These are phyloP conservation scores for Volucella bombylans DNA, from an alignment of 2,888 invertebrate genomes.

Conservation along the genomic window DNA sequence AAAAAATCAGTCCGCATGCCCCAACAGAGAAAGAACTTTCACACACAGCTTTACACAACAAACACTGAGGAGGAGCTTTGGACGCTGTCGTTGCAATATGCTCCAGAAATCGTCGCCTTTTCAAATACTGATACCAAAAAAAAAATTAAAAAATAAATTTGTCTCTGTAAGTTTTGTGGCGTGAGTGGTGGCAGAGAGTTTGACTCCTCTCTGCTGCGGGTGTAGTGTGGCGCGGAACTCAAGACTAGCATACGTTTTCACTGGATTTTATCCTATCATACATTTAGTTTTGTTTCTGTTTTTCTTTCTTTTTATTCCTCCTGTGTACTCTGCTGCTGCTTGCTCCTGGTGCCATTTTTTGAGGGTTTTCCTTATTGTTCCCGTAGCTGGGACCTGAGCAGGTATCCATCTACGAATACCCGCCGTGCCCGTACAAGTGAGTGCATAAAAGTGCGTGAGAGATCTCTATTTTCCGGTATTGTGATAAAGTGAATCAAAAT, in stretches of 20 bases:
- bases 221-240: constrained; percentile 73
- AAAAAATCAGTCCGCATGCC: constrained; percentile 70
- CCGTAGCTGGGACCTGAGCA: constrained; percentile 56
- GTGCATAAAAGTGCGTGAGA: constrained; percentile 58
- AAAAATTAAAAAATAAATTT: constrained; percentile 20
- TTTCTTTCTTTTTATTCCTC: constrained; percentile 16
- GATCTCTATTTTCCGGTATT: constrained; percentile 37
- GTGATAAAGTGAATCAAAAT: constrained; percentile 21
- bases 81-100: constrained; percentile 69
- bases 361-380: constrained; percentile 50
- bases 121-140: constrained; percentile 58
- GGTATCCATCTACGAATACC: constrained; percentile 37
- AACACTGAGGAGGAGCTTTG: constrained; percentile 55
- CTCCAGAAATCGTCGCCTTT: constrained; percentile 71
- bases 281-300: constrained; percentile 27
- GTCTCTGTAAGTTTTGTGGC: constrained; percentile 73
- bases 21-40: constrained; percentile 73
- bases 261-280: constrained; percentile 35
- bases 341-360: constrained; percentile 44
- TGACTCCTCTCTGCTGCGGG: constrained; percentile 73
- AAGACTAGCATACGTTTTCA: constrained; percentile 70
- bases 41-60: constrained; percentile 60
- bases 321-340: constrained; percentile 21
- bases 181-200: constrained; percentile 72
- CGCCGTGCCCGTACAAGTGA: neutral